Conservation (phyloP, 2,888 invertebrate genomes). For the Odontothrips loti region DNA sequence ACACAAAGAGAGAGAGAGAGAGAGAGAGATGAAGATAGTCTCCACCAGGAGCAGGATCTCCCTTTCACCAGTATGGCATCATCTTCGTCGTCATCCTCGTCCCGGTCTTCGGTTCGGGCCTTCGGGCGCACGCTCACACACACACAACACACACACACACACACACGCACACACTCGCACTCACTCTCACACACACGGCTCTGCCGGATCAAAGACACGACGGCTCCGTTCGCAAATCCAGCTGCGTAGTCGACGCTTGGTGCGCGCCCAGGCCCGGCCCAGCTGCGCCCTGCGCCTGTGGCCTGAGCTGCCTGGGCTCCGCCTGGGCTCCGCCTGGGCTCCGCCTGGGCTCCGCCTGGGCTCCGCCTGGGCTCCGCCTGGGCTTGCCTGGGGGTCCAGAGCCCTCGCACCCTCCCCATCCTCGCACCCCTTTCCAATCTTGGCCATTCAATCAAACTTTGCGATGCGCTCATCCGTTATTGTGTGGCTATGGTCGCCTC, state of each 20-base stretch:
- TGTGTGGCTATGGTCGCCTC: slow-evolving; percentile 3
- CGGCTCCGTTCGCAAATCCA: not conserved
- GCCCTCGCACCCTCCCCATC: no score
- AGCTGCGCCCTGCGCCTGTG: no score
- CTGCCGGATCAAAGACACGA: not conserved
- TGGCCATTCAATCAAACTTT: slow-evolving; percentile 20
- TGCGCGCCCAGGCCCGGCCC: not conserved
- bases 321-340: no score
- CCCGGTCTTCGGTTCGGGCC: not conserved
- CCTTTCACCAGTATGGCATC: not conserved
- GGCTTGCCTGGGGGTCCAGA: not conserved
- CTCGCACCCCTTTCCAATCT: slow-evolving; percentile 12
- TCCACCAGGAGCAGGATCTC: not conserved
- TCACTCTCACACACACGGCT: no score
- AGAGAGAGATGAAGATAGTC: not conserved
- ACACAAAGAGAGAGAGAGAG: no score
- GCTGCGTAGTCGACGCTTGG: slow-evolving; percentile 6
- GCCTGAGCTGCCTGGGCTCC: no score
- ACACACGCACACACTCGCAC: no score
- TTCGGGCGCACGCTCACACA: no score
- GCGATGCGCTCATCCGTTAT: slow-evolving; percentile 24
- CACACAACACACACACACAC: no score
- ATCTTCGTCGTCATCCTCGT: not conserved
- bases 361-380: no score
- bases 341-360: no score